phyloP scores from a whole-genome alignment of 2,797 vertebrate species.

The Enteromius treurensis region DNA sequence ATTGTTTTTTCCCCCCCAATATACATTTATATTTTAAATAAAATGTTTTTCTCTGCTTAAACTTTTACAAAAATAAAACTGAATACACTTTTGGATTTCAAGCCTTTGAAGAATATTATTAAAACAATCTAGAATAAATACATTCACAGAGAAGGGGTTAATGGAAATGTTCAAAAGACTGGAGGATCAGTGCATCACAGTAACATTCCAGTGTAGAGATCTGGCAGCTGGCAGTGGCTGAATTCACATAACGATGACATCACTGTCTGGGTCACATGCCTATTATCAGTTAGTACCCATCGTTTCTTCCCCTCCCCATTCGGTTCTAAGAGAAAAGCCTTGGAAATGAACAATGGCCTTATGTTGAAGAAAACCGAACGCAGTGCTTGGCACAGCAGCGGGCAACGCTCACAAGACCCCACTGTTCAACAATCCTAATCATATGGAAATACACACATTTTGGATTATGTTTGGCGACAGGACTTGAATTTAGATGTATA shows the following conservation, averaged over 20 bases:
- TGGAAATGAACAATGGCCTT: conserved; percentile 49
- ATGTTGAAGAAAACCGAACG: conserved; percentile 44
- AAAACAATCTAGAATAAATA: not conserved
- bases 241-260: conserved; percentile 65
- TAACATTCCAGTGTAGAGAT: conserved; percentile 49
- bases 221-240: conserved; percentile 22
- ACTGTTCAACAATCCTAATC: conserved; percentile 29
- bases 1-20: too few relatives aligned
- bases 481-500: conserved; percentile 4
- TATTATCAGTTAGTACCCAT: conserved; percentile 36
- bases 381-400: conserved; percentile 50
- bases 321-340: conserved; percentile 40
- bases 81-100: not conserved
- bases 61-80: too few relatives aligned
- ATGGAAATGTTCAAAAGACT: conserved; percentile 3
- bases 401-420: conserved; percentile 23
- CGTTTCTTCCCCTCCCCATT: not conserved
- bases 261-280: conserved; percentile 65
- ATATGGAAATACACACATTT: conserved; percentile 5
- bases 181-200: conserved; percentile 1
- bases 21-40: too few relatives aligned
- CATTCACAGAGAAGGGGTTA: not conserved
- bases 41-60: too few relatives aligned
- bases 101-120: not conserved
- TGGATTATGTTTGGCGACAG: conserved; percentile 13